Evolutionary conservation across 2,797 vertebrate species (phyloP).

Genomic region (Peromyscus aztecus): DNA sequence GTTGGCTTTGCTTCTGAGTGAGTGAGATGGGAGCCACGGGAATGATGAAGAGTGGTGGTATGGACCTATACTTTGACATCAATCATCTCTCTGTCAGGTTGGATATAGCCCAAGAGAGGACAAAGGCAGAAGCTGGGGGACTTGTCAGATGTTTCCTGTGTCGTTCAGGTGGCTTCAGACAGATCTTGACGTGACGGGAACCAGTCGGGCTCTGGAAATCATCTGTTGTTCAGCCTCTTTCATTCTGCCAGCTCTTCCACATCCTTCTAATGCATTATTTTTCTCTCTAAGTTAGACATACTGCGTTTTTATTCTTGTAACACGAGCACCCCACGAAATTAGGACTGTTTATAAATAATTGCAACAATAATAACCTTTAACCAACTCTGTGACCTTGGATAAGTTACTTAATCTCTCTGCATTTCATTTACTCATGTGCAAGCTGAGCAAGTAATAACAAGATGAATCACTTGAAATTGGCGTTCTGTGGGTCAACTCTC

Average conservation of each 20-base stretch:
- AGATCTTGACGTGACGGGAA: neutral
- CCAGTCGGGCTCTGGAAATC: neutral
- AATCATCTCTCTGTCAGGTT: neutral
- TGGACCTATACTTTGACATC: neutral
- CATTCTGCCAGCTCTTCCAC: neutral
- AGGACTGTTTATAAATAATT: conserved; percentile 25
- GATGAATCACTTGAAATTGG: neutral
- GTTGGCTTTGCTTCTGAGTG: neutral
- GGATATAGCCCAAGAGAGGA: neutral
- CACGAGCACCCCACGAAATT: neutral
- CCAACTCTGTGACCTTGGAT: conserved; percentile 41
- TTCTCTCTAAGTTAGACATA: conserved; percentile 24
- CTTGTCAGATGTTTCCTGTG: neutral
- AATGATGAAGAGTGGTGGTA: neutral
- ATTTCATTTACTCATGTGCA: conserved; percentile 25
- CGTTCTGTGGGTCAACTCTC: neutral
- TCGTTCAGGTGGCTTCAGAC: neutral
- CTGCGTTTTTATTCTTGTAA: conserved; percentile 36
- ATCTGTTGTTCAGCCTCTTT: neutral
- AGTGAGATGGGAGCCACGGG: neutral
- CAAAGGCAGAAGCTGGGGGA: neutral
- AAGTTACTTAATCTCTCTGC: conserved; percentile 8
- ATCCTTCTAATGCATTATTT: neutral
- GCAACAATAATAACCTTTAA: conserved; percentile 49
- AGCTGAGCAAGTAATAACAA: neutral